Percentiles rank a stretch among this genome's conserved stretches.
Evolutionary conservation across 2,113 vertebrate genomes (phyloP).

Genomic region (Corythoichthys haematopterus): DNA sequence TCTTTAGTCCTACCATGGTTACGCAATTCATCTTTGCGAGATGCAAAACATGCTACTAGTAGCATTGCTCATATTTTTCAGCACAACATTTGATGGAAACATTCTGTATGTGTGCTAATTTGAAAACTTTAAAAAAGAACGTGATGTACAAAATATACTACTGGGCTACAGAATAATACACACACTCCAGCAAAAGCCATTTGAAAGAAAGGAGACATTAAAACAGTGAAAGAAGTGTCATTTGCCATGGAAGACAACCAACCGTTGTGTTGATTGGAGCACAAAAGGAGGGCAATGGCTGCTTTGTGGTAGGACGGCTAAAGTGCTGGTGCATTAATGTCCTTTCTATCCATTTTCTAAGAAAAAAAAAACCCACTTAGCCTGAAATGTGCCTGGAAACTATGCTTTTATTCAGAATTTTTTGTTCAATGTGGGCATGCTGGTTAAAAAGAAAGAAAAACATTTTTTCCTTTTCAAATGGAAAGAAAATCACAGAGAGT

Average conservation of each 20-base stretch:
- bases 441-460: constrained; percentile 32
- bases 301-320: constrained; percentile 35
- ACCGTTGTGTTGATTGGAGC: constrained; percentile 25
- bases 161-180: constrained; percentile 21
- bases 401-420: constrained; percentile 54
- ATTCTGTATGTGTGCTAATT: constrained; percentile 20
- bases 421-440: constrained; percentile 39
- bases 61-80: neutral
- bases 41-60: neutral
- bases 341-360: constrained; percentile 52
- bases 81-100: constrained; percentile 5
- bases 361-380: constrained; percentile 49
- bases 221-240: constrained; percentile 9
- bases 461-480: constrained; percentile 46
- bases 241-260: constrained; percentile 22
- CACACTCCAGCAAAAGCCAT: constrained; percentile 29
- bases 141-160: constrained; percentile 32
- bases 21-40: neutral
- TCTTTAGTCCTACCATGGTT: neutral
- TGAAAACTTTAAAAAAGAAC: constrained; percentile 29
- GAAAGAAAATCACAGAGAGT: constrained; percentile 46
- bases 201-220: constrained; percentile 27
- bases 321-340: constrained; percentile 53
- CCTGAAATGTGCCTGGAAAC: constrained; percentile 35
- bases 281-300: constrained; percentile 32